These are phyloP conservation scores for Elaeidobius kamerunicus DNA, from an alignment of 2,888 invertebrate genomes.

Conservation along the genomic window DNA sequence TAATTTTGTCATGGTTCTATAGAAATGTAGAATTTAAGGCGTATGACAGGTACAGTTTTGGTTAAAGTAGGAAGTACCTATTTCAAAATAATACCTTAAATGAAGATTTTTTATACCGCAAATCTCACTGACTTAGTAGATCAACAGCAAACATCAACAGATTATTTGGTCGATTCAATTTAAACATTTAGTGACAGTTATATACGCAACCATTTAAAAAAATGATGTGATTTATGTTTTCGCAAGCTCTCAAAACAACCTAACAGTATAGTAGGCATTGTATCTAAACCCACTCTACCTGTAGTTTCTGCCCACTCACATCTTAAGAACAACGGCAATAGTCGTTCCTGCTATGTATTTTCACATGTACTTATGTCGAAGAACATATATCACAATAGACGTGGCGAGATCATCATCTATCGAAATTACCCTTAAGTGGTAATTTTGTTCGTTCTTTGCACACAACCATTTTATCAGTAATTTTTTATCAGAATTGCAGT, in stretches of 20 bases:
- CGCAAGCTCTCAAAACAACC: not conserved
- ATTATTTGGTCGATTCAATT: no score
- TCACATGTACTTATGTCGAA: conserved; percentile 14
- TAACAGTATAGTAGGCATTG: conserved; percentile 10
- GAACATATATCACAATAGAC: conserved; percentile 19
- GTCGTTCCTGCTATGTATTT: conserved; percentile 10
- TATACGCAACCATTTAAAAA: no score
- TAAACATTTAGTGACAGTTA: no score
- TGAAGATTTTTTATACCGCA: no score
- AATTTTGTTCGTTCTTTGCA: conserved; percentile 6
- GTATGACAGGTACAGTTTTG: no score
- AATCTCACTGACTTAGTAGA: no score
- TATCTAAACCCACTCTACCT: conserved; percentile 14
- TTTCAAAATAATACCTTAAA: no score
- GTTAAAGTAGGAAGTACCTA: no score
- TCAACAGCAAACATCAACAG: no score
- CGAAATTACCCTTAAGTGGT: conserved; percentile 17
- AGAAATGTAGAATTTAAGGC: no score
- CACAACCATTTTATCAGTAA: not conserved
- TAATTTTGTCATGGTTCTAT: no score
- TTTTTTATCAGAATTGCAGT: no score
- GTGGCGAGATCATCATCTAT: conserved; percentile 16
- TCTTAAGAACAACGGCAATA: conserved; percentile 16
- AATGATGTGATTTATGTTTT: not conserved
- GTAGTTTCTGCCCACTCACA: conserved; percentile 14